Conservation (phyloP, 2,113 vertebrate genomes). For the Salvelinus sp. region DNA sequence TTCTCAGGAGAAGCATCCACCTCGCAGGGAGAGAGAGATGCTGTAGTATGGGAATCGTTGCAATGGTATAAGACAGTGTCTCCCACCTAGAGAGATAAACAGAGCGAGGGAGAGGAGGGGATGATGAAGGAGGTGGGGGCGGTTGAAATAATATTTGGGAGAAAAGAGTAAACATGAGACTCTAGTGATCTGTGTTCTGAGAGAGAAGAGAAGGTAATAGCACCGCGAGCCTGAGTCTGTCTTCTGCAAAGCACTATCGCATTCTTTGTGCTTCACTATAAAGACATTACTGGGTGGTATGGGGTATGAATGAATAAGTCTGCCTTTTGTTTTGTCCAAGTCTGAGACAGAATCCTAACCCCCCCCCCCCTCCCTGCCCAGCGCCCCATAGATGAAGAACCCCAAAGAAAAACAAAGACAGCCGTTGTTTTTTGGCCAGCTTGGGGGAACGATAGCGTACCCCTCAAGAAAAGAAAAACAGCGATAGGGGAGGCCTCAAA, state of each 20-base stretch:
- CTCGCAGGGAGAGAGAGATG: conserved; percentile 7
- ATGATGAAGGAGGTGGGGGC: conserved; percentile 2
- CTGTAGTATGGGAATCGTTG: background rate
- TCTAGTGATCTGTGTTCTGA: conserved; percentile 6
- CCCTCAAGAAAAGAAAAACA: conserved; percentile 57
- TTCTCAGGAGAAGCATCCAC: conserved; percentile 4
- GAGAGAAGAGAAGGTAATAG: background rate
- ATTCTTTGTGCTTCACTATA: conserved; percentile 12
- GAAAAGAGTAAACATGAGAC: conserved; percentile 34
- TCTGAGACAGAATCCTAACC: conserved; percentile 31
- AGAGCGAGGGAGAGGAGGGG: conserved; percentile 7
- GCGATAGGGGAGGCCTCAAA: conserved; percentile 45
- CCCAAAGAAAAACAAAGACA: conserved; percentile 59
- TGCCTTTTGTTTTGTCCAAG: conserved; percentile 46
- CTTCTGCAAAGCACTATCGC: conserved; percentile 35
- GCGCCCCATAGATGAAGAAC: conserved; percentile 47
- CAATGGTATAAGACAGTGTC: no score
- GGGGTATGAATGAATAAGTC: conserved; percentile 39
- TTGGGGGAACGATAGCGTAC: conserved; percentile 36
- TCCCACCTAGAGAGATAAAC: no score
- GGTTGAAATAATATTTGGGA: conserved; percentile 48
- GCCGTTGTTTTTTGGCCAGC: conserved; percentile 64
- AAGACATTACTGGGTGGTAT: conserved; percentile 44
- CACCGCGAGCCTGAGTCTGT: conserved; percentile 20
- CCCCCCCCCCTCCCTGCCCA: conserved; percentile 19